These are phyloP conservation scores for Pristionchus maxplancki DNA, from an alignment of 2,888 invertebrate species.

Conservation along the genomic window DNA sequence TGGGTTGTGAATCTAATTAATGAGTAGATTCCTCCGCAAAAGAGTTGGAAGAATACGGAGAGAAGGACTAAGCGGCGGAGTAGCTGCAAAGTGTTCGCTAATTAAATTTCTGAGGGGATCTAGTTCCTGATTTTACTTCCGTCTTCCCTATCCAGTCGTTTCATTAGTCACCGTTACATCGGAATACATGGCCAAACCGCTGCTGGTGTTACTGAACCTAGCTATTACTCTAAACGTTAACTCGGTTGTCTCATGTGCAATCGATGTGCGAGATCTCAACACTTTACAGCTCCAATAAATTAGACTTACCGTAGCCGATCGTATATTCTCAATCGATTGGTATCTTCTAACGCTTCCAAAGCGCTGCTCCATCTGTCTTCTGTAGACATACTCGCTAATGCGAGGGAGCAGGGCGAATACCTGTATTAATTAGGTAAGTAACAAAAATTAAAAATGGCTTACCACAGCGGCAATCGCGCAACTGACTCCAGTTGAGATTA, in stretches of 20 bases:
- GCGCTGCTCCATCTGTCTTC: not conserved
- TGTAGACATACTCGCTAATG: conserved; percentile 15
- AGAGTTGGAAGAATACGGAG: not conserved
- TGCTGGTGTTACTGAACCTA: not conserved
- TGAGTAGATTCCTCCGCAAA: not conserved
- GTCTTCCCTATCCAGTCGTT: not conserved
- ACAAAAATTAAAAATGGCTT: too few relatives aligned
- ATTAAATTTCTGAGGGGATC: not conserved
- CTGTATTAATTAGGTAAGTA: too few relatives aligned
- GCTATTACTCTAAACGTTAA: not conserved
- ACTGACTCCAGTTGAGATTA: not conserved
- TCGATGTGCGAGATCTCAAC: too few relatives aligned
- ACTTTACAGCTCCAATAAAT: too few relatives aligned
- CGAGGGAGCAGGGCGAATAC: conserved; percentile 1
- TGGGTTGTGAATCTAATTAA: not conserved
- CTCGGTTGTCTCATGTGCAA: not conserved
- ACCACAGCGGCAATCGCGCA: conserved; percentile 5
- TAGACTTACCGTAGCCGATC: conserved; percentile 33
- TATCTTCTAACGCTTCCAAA: not conserved
- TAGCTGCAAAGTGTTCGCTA: not conserved
- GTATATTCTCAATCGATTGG: conserved; percentile 37
- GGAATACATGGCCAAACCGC: not conserved
- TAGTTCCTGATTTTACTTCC: not conserved
- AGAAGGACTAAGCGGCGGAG: conserved; percentile 3
- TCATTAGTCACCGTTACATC: not conserved